These are phyloP conservation scores for Pygoscelis antarcticus DNA, from an alignment of 2,113 vertebrate genomes.

Conservation along the genomic window DNA sequence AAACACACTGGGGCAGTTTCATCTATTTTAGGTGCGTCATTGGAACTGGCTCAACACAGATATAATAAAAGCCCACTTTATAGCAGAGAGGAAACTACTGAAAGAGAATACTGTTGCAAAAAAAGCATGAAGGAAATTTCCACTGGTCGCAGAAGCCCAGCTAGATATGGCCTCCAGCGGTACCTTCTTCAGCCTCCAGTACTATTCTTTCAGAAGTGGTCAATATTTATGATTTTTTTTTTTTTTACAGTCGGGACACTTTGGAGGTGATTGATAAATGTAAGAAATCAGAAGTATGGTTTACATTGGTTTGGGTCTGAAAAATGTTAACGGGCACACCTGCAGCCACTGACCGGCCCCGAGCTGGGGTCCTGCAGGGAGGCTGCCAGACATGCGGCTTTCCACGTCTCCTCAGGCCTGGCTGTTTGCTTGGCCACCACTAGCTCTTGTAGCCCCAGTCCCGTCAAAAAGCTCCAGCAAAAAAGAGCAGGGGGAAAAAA, in stretches of 20 bases:
- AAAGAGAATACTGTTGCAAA: conserved; percentile 61
- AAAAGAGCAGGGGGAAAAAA: not conserved
- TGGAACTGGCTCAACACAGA: conserved; percentile 10
- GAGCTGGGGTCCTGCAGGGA: not conserved
- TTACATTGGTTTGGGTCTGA: not conserved
- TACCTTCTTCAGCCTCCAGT: not conserved
- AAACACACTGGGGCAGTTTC: conserved; percentile 26
- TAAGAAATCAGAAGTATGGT: not conserved
- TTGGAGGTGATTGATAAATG: not conserved
- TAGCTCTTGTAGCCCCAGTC: not conserved
- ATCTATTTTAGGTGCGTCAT: conserved; percentile 55
- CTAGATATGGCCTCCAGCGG: not conserved
- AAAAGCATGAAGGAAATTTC: conserved; percentile 57
- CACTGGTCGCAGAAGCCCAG: not conserved
- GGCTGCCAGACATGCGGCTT: accelerated
- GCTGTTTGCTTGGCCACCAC: accelerated
- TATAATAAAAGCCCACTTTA: conserved; percentile 47
- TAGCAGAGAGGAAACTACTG: conserved; percentile 25
- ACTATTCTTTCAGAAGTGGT: not conserved
- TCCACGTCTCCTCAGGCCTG: accelerated
- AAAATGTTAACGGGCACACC: not conserved
- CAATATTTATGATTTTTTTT: not conserved
- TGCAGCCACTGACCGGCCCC: accelerated
- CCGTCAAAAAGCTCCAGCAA: not conserved
- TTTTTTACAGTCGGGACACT: not conserved